phyloP scores from a whole-genome alignment of 1,140 invertebrate genomes.

The Pogonognathellus flavescens region DNA sequence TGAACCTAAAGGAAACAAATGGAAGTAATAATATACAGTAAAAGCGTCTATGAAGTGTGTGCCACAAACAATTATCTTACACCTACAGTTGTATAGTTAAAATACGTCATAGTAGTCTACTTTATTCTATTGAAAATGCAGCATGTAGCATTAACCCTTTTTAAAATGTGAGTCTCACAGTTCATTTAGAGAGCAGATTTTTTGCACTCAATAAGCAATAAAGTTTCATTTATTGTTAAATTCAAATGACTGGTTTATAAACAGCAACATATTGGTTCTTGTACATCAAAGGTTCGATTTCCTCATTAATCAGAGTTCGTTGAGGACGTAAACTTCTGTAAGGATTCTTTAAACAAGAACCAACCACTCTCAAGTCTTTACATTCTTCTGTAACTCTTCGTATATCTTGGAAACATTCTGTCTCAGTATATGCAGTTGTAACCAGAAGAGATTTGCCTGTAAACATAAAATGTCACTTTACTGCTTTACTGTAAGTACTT shows the following conservation, averaged over 20 bases:
- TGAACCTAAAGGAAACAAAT: no score
- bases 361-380: background rate
- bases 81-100: no score
- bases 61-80: no score
- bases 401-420: constrained; percentile 51
- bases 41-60: no score
- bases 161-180: no score
- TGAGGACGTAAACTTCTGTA: constrained; percentile 79
- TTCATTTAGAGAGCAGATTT: no score
- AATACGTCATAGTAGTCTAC: no score
- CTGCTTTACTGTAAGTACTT: background rate
- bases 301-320: constrained; percentile 81
- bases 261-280: constrained; percentile 77
- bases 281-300: constrained; percentile 78
- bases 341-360: constrained; percentile 67
- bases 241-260: constrained; percentile 49
- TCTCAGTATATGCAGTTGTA: constrained; percentile 54
- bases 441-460: constrained; percentile 29
- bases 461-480: background rate
- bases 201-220: background rate
- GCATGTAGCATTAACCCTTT: no score
- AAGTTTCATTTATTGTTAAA: background rate
- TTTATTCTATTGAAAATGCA: no score
- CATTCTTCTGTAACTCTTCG: constrained; percentile 36
- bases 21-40: no score